phyloP scores from a whole-genome alignment of 2,113 vertebrate genomes.

The Equus quagga region DNA sequence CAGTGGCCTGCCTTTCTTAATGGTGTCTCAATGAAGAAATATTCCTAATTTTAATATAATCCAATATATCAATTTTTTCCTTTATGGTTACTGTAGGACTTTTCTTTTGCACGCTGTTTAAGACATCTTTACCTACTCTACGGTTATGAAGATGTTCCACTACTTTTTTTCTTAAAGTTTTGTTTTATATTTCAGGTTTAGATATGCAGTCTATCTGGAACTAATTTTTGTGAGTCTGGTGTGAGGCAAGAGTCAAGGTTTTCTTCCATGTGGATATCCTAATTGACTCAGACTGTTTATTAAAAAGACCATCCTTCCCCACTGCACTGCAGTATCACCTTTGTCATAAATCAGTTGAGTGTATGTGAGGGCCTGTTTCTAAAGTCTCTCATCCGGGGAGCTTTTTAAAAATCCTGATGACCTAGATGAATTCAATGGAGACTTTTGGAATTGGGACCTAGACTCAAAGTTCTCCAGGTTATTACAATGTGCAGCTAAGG shows the following conservation, averaged over 20 bases:
- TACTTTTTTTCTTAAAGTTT: not conserved
- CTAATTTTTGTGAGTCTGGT: not conserved
- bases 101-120: not conserved
- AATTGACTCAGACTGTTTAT: not conserved
- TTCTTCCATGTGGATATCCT: not conserved
- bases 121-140: not conserved
- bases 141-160: not conserved
- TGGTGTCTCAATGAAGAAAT: not conserved
- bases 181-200: not conserved
- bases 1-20: not conserved
- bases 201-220: not conserved
- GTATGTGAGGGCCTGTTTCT: not conserved
- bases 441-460: not conserved
- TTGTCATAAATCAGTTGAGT: not conserved
- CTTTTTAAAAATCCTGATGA: conserved; percentile 9
- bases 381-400: not conserved
- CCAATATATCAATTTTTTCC: not conserved
- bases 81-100: not conserved
- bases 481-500: not conserved
- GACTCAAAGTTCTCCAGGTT: not conserved
- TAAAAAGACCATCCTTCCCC: not conserved
- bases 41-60: conserved; percentile 16
- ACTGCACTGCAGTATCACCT: not conserved
- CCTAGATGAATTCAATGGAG: not conserved
- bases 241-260: not conserved